Evolutionary conservation across 1,140 invertebrate genomes (phyloP).

Genomic region (Maniola jurtina): DNA sequence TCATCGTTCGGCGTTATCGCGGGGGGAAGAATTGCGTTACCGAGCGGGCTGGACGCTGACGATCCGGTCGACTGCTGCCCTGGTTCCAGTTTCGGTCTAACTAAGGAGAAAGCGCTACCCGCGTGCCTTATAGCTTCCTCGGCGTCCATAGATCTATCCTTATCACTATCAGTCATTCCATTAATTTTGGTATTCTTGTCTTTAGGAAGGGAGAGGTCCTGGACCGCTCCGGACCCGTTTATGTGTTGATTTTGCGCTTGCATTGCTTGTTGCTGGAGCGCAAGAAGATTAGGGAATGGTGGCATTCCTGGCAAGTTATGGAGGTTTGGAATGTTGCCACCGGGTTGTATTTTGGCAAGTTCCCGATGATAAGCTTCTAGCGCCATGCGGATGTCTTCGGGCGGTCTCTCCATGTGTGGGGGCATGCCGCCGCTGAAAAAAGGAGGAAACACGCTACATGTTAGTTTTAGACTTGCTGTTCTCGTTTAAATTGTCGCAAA

Average conservation of each 20-base stretch:
- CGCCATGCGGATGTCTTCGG: slow-evolving; percentile 90
- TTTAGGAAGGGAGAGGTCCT: slow-evolving; percentile 92
- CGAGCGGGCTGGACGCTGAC: slow-evolving; percentile 86
- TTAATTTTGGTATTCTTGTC: slow-evolving; percentile 86
- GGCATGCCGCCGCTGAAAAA: slow-evolving; percentile 86
- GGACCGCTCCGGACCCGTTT: slow-evolving; percentile 84
- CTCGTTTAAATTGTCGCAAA: slow-evolving; percentile 66
- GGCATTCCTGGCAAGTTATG: slow-evolving; percentile 80
- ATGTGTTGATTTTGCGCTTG: slow-evolving; percentile 80
- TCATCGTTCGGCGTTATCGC: slow-evolving; percentile 88
- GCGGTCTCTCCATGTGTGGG: slow-evolving; percentile 83
- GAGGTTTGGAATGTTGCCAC: slow-evolving; percentile 79
- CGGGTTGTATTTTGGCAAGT: slow-evolving; percentile 89
- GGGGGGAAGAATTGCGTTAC: slow-evolving; percentile 90
- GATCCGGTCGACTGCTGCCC: slow-evolving; percentile 83
- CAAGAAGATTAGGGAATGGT: slow-evolving; percentile 83
- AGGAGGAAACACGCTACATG: slow-evolving; percentile 87
- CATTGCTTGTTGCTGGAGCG: slow-evolving; percentile 86
- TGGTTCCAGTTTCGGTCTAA: slow-evolving; percentile 89
- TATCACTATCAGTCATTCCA: slow-evolving; percentile 83
- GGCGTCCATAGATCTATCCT: slow-evolving; percentile 80
- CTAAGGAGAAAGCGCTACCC: slow-evolving; percentile 90
- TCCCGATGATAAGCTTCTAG: slow-evolving; percentile 95
- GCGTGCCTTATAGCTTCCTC: slow-evolving; percentile 88
- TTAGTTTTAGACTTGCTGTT: slow-evolving; percentile 84